A percentile compares a stretch with the other conserved stretches of the same genome.
Evolutionary conservation across 1,140 invertebrate genomes (phyloP).

Genomic region (Scaptomyza graminum): DNA sequence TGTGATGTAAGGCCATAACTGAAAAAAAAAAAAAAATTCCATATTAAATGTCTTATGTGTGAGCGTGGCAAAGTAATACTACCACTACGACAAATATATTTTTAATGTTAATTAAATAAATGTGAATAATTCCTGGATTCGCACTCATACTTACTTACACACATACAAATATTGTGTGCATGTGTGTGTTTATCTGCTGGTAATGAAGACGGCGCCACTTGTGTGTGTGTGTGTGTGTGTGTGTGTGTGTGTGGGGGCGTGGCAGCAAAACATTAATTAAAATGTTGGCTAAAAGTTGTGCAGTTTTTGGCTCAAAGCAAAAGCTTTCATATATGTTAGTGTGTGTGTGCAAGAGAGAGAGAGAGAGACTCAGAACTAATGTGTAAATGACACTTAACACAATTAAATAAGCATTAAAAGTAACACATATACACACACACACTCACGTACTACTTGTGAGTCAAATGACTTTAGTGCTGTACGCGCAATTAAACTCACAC

Average conservation of each 20-base stretch:
- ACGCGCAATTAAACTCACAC: constrained; percentile 43
- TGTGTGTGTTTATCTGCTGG: constrained; percentile 56
- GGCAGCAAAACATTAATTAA: constrained; percentile 72
- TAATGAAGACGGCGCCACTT: constrained; percentile 76
- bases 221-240: constrained; percentile 20
- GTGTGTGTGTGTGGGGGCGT: constrained; percentile 11
- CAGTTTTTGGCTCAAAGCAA: constrained; percentile 57
- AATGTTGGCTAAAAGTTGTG: constrained; percentile 79
- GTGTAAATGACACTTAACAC: constrained; percentile 81
- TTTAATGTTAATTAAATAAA: no score
- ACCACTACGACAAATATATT: no score
- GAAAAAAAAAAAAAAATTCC: neutral
- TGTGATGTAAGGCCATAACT: constrained; percentile 5
- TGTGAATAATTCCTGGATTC: no score
- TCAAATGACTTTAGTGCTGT: constrained; percentile 54
- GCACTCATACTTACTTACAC: neutral
- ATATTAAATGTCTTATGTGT: neutral
- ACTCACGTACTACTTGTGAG: neutral
- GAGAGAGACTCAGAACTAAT: constrained; percentile 15
- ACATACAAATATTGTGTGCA: neutral
- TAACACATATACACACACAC: constrained; percentile 40
- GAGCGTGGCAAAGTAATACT: no score
- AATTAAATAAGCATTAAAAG: constrained; percentile 82
- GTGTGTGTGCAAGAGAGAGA: constrained; percentile 8
- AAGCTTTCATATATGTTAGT: constrained; percentile 7